These are phyloP conservation scores for Ganaspis brasiliensis DNA, from an alignment of 2,888 invertebrate genomes.

Conservation along the genomic window DNA sequence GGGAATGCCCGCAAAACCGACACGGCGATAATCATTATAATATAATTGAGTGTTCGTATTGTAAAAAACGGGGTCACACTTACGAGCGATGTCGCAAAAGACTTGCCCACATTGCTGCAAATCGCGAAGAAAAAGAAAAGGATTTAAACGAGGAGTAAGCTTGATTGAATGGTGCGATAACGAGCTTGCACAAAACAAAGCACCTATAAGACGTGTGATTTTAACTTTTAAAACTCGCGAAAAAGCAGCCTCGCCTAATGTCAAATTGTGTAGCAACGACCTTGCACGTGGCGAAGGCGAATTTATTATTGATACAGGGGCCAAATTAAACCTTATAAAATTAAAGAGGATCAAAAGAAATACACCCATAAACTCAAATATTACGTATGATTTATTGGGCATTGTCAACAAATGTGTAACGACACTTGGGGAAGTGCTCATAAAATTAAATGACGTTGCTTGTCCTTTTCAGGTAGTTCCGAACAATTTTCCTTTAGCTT, in stretches of 20 bases:
- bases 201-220: background rate
- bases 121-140: background rate
- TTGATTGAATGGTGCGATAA: slow-evolving; percentile 3
- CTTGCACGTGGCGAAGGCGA: background rate
- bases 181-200: background rate
- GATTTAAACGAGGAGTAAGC: background rate
- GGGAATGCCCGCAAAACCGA: too few relatives aligned
- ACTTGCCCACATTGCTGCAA: background rate
- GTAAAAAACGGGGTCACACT: background rate
- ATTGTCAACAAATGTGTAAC: background rate
- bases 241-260: background rate
- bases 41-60: background rate
- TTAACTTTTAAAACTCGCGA: background rate
- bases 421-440: background rate
- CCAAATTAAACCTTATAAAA: background rate
- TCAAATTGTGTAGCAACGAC: background rate
- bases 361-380: background rate
- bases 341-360: background rate
- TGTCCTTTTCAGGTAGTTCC: background rate
- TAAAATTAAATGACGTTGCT: background rate
- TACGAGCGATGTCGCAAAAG: background rate
- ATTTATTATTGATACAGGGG: background rate
- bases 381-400: slow-evolving; percentile 2
- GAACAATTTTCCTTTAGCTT: background rate
- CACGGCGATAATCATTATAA: background rate